Conservation (phyloP, 2,797 vertebrate genomes). For the Cercopithecus hamlyni region DNA sequence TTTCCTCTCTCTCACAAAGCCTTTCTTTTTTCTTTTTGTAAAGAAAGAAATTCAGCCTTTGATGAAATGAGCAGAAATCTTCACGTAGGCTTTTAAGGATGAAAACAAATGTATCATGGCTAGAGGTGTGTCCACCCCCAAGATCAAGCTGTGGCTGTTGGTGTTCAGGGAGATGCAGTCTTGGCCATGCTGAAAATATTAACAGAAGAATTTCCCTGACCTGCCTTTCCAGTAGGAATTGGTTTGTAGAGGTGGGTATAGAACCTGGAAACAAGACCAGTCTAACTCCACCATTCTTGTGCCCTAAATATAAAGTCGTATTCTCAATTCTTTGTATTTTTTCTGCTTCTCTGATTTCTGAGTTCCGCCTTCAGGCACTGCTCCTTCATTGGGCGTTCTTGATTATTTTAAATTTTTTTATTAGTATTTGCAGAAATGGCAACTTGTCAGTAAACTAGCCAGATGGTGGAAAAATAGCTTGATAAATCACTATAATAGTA, state of each 20-base stretch:
- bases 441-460: conserved; percentile 26
- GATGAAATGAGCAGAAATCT: background rate
- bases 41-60: background rate
- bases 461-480: conserved; percentile 12
- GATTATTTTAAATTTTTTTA: background rate
- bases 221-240: background rate
- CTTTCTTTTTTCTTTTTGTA: background rate
- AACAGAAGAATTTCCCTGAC: background rate
- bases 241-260: background rate
- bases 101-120: background rate
- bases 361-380: background rate
- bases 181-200: background rate
- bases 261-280: background rate
- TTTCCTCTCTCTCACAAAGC: background rate
- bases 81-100: background rate
- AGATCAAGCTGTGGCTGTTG: background rate
- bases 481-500: background rate
- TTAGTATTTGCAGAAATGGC: conserved; percentile 38
- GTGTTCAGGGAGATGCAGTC: background rate
- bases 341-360: background rate
- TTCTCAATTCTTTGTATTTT: background rate
- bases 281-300: background rate
- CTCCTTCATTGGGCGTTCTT: background rate
- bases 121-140: background rate
- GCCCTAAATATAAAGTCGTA: background rate